These are phyloP conservation scores for Luidia sarsii DNA, from an alignment of 53 echinoderm and acorn worm genomes.

Conservation along the genomic window DNA sequence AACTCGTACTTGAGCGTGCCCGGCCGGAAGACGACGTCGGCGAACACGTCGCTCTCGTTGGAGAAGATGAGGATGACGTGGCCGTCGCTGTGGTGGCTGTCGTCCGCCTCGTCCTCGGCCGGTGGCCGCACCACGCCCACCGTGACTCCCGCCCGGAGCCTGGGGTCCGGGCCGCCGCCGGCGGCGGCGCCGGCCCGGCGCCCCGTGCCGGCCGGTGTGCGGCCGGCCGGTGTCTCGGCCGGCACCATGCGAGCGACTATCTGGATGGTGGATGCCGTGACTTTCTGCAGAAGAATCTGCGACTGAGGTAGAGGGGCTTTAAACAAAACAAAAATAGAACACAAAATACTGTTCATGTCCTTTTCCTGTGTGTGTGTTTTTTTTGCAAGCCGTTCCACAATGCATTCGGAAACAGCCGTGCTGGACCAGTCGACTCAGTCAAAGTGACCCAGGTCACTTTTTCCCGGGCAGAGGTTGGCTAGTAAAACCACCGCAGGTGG, in stretches of 20 bases:
- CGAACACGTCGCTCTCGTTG: constrained; percentile 49
- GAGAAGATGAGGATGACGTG: constrained; percentile 67
- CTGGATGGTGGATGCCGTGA: constrained; percentile 50
- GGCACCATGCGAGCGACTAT: constrained; percentile 39
- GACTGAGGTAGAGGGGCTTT: constrained; percentile 54
- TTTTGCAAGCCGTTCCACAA: too few relatives aligned
- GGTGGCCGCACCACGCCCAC: not conserved
- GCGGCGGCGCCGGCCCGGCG: not conserved
- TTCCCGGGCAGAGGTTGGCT: too few relatives aligned
- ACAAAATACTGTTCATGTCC: not conserved
- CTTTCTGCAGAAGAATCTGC: constrained; percentile 54
- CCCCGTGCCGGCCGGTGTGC: not conserved
- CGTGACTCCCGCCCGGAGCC: not conserved
- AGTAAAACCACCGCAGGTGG: too few relatives aligned
- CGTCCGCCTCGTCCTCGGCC: constrained; percentile 44
- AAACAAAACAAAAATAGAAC: not conserved
- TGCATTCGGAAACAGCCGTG: too few relatives aligned
- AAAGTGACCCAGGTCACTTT: too few relatives aligned
- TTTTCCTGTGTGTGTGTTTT: too few relatives aligned
- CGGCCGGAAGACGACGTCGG: constrained; percentile 70
- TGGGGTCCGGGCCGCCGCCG: not conserved
- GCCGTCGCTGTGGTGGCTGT: constrained; percentile 49
- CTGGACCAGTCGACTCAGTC: too few relatives aligned
- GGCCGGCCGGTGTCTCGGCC: not conserved
- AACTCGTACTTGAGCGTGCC: constrained; percentile 52